Evolutionary conservation across 2,797 vertebrate species (phyloP), one percentile per base, ranked within the genome.

Genomic region (Cirrhinus molitorella): DNA sequence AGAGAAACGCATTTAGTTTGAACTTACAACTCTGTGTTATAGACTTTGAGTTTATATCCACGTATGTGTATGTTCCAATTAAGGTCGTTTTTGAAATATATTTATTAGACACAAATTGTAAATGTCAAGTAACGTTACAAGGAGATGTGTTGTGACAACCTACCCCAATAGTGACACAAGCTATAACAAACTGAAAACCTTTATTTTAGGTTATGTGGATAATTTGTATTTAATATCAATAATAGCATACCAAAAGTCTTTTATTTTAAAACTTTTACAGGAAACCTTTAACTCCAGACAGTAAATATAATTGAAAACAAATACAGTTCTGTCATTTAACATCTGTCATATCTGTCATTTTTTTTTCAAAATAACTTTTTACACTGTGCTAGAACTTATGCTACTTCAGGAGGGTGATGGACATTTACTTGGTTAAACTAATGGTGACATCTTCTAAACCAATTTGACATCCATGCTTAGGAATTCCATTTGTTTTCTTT

Each of bases 401-500:
- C 51, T 17, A 53, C 17, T 25, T 72, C 17, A 72, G 17, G 5
- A 51, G 25, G 2, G 3, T 51, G 2, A 12, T 51, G 11, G n/a
- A n/a, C 4, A 34, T 34, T 34, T 6, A 37, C 5, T 28, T 45
- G 1, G 14, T 5, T 23, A 28, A 57, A 25, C 37, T 25, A 16
- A 28, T 45, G 10, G 3, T 12, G 8, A 21, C 49, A 1, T 17
- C 19, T 21, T 3, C 7, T 19, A 28, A 75, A 61, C 10, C 7
- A 21, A 16, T 25, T 59, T 53, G 67, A 6, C 10, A 37, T 34
- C 31, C 4, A 2, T 81, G 2, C 67, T 88, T 83, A 87, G 12
- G 51, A 45, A 9, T 25, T 31, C n/a, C 80, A 10, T 83, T 21
- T 83, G 81, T 57, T 80, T 83, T 82, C 85, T 80, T 77, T 1